Conservation (phyloP, 2,888 invertebrate genomes). For the Fragum sueziense region DNA sequence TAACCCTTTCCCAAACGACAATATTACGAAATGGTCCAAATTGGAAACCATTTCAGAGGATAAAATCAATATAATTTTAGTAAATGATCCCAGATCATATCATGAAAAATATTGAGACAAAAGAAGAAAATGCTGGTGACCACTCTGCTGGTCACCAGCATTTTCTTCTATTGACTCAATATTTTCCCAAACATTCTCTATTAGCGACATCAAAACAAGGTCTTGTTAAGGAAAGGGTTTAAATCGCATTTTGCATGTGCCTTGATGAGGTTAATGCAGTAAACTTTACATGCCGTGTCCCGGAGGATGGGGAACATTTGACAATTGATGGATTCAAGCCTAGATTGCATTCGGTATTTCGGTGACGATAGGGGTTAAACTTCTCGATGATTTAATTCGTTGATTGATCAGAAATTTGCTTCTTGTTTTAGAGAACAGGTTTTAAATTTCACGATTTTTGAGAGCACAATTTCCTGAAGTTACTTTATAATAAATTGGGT, state of each 20-base stretch:
- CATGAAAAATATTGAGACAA: too few relatives aligned
- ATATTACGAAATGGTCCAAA: too few relatives aligned
- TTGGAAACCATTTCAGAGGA: too few relatives aligned
- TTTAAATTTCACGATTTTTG: conserved; percentile 10
- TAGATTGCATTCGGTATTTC: not conserved
- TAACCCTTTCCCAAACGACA: too few relatives aligned
- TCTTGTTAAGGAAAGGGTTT: conserved; percentile 19
- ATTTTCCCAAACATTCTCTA: too few relatives aligned
- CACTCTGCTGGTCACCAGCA: too few relatives aligned
- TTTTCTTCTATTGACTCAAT: too few relatives aligned
- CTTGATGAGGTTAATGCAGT: conserved; percentile 22
- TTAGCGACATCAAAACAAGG: too few relatives aligned
- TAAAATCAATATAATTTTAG: too few relatives aligned
- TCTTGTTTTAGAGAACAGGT: not conserved
- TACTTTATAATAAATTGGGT: not conserved
- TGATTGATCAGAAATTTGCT: conserved; percentile 19
- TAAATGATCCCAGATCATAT: too few relatives aligned
- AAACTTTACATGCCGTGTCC: conserved; percentile 14
- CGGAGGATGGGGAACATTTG: conserved; percentile 3
- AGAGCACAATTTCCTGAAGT: conserved; percentile 6
- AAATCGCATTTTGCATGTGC: conserved; percentile 38
- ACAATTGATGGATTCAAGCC: conserved; percentile 24
- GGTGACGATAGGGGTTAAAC: conserved; percentile 25
- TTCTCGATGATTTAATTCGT: conserved; percentile 14
- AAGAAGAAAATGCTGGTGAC: too few relatives aligned